These are phyloP conservation scores for Sapajus apella DNA, from an alignment of 2,113 vertebrate genomes.

Conservation along the genomic window DNA sequence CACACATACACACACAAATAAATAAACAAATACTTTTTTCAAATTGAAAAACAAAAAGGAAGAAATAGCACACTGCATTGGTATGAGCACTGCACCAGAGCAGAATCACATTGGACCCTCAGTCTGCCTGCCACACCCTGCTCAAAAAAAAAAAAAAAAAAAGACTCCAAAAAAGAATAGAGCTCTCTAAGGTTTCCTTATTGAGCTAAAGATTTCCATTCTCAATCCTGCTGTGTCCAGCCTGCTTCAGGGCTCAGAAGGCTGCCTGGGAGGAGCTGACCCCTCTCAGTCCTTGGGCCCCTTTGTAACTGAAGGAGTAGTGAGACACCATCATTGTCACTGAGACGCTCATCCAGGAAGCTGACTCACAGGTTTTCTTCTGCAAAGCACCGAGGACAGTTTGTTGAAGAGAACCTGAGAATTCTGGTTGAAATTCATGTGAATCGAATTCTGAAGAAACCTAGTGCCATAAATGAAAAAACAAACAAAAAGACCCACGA, in stretches of 20 bases:
- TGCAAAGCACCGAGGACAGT: background rate
- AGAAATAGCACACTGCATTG: background rate
- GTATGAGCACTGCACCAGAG: background rate
- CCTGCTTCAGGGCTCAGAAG: background rate
- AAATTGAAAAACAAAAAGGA: too few species aligned
- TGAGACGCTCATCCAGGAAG: background rate
- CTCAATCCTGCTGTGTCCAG: background rate
- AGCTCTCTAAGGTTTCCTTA: background rate
- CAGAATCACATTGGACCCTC: background rate
- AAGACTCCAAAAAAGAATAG: background rate
- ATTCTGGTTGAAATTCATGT: background rate
- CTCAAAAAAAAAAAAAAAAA: background rate
- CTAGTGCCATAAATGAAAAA: background rate
- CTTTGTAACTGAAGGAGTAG: background rate
- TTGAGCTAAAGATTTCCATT: background rate
- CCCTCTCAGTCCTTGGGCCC: background rate
- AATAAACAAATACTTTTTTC: too few species aligned
- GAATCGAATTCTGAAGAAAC: background rate
- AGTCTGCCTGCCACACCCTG: background rate
- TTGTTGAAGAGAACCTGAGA: background rate
- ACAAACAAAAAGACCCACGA: too few species aligned
- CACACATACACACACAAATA: too few species aligned
- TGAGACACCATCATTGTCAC: accelerated
- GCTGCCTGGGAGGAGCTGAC: background rate
- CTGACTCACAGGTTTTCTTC: background rate